Percentiles rank a stretch among this genome's conserved stretches.
Evolutionary conservation across 2,888 invertebrate species (phyloP).

Genomic region (Mythimna loreyi): DNA sequence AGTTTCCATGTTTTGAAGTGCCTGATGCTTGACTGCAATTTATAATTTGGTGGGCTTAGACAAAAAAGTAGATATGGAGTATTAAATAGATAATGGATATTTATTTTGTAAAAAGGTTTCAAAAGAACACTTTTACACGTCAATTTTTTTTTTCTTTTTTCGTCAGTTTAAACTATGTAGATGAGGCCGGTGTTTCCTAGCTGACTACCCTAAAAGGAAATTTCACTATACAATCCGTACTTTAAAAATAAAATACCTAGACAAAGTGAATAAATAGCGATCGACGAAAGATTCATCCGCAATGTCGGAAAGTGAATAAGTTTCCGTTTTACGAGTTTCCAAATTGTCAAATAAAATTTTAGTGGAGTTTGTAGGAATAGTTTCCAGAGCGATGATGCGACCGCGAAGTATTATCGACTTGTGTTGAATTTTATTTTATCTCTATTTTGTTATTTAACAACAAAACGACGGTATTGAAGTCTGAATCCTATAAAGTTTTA

Average conservation of each 20-base stretch:
- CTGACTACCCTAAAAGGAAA: no score
- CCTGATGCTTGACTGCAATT: neutral
- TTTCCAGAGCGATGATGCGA: conserved; percentile 34
- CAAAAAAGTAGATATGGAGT: no score
- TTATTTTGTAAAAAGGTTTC: no score
- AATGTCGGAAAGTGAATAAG: conserved; percentile 39
- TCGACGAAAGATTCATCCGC: conserved; percentile 24
- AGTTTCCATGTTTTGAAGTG: no score
- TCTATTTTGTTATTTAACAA: neutral
- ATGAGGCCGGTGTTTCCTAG: no score
- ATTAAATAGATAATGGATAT: no score
- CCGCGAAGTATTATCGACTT: conserved; percentile 19
- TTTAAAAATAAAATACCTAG: conserved; percentile 14
- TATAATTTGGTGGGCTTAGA: neutral
- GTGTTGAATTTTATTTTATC: conserved; percentile 19
- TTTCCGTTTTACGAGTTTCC: conserved; percentile 41
- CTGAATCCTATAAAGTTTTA: neutral
- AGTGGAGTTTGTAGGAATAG: conserved; percentile 29
- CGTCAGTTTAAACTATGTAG: no score
- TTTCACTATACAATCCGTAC: neutral
- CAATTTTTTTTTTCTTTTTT: no score
- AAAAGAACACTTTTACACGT: no score
- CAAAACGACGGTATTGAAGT: neutral
- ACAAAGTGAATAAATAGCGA: conserved; percentile 9
- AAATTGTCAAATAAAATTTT: conserved; percentile 51